Evolutionary conservation across 2,797 vertebrate species (phyloP), one percentile per base, ranked within the genome.

Genomic region (Clarias platycephalus): DNA sequence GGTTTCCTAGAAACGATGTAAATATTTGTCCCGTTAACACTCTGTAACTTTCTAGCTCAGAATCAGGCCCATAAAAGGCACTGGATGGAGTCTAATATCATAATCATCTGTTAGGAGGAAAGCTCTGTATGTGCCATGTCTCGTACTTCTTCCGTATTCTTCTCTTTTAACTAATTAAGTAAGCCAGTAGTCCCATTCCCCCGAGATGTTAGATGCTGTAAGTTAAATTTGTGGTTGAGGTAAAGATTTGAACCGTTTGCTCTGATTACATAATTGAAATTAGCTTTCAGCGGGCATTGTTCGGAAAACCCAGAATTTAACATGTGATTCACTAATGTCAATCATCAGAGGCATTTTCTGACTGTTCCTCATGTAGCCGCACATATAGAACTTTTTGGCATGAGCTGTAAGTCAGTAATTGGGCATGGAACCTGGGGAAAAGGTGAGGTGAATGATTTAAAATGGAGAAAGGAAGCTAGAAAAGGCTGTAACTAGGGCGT

Each of bases 11-110:
- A 88, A 62, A 90, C 85, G 20, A 18, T 83, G 83, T 88, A 84
- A 88, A 88, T 90, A 87, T 88, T 90, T 90, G 84, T 64, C 74
- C 49, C 77, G 81, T 85, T 80, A 85, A 80, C 63, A 22, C 24
- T 68, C 60, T 49, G 44, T 49, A 49, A 49, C 10, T 78, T 81
- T 82, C 53, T 81, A 67, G 75, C 79, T n/a, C 28, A 57, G 24
- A 40, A 70, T 76, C 71, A 64, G 63, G 58, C 66, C 85, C 82
- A 80, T 87, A 81, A 86, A 81, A 78, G 66, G 77, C 64, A n/a
- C 57, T 83, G 24, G 24, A 87, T 77, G 44, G 26, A 58, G 55
- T 62, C 53, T 74, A 74, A 82, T 86, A 79, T 84, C 49, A 81
- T 88, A 53, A 77, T 84, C 57, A 86, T 80, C 84, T 70, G 72